Evolutionary conservation across 1,140 invertebrate genomes (phyloP).

Genomic region (Telenomus remus): DNA sequence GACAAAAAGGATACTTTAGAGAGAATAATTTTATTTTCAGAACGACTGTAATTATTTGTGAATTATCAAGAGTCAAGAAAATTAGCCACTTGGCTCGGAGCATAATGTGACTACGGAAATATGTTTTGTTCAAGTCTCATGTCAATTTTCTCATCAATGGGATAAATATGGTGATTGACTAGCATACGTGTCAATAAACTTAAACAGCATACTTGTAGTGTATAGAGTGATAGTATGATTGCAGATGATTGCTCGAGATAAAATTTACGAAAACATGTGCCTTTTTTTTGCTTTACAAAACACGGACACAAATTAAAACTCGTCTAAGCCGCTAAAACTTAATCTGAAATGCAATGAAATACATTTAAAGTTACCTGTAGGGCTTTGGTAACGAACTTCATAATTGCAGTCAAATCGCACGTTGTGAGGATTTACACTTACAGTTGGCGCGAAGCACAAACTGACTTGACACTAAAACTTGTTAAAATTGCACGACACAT

Average conservation of each 20-base stretch:
- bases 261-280: no score
- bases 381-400: slow-evolving; percentile 24
- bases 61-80: no score
- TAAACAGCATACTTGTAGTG: not conserved
- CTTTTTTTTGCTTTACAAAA: no score
- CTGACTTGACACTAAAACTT: slow-evolving; percentile 27
- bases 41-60: no score
- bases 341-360: no score
- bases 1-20: no score
- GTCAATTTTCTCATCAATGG: slow-evolving; percentile 2
- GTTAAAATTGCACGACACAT: slow-evolving; percentile 25
- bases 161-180: slow-evolving; percentile 3
- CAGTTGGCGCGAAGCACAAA: slow-evolving; percentile 43
- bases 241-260: not conserved
- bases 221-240: not conserved
- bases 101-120: no score
- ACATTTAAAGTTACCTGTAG: slow-evolving; percentile 28
- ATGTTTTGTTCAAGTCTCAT: not conserved
- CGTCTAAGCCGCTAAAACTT: no score
- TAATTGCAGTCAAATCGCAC: slow-evolving; percentile 25
- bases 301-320: no score
- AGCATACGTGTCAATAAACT: slow-evolving; percentile 1
- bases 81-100: not conserved
- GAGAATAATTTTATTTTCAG: no score
- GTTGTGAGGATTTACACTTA: slow-evolving; percentile 15